Percentiles rank a stretch among this genome's conserved stretches.
These are phyloP conservation scores for Ypsolopha sequella DNA, from an alignment of 2,888 invertebrate genomes.

Conservation along the genomic window DNA sequence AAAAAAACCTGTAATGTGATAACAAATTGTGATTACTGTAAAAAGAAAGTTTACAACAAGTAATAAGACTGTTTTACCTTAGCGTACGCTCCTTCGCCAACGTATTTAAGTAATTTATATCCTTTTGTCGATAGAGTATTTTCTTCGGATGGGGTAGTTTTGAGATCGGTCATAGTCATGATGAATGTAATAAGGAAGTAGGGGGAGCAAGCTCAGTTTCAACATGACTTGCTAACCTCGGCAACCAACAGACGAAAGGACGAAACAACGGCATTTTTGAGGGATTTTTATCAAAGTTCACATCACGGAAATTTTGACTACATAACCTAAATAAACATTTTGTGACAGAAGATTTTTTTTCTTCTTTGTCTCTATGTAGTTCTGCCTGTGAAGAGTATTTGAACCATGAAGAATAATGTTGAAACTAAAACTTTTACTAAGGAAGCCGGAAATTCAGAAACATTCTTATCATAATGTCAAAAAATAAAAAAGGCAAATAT, in stretches of 20 bases:
- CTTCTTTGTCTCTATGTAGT: neutral
- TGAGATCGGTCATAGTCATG: conserved; percentile 57
- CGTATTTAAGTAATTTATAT: conserved; percentile 72
- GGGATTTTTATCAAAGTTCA: conserved; percentile 21
- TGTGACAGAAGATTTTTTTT: neutral
- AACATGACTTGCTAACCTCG: neutral
- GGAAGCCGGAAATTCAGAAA: too few relatives aligned
- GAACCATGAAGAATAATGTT: too few relatives aligned
- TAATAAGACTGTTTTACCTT: conserved; percentile 63
- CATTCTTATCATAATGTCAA: too few relatives aligned
- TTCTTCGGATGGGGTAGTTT: conserved; percentile 56
- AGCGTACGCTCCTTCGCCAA: conserved; percentile 86
- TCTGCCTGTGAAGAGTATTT: too few relatives aligned
- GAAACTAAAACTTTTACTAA: too few relatives aligned
- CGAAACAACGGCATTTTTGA: conserved; percentile 42
- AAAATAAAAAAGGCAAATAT: too few relatives aligned
- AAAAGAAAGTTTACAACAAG: neutral
- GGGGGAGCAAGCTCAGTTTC: conserved; percentile 12
- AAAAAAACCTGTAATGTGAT: conserved; percentile 40
- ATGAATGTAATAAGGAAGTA: conserved; percentile 6
- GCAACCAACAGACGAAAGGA: conserved; percentile 3
- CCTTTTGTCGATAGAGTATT: conserved; percentile 64
- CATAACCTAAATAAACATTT: neutral
- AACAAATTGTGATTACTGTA: neutral
- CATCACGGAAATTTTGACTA: conserved; percentile 29